Evolutionary conservation across 2,888 invertebrate species (phyloP).

Genomic region (Pocota personata): DNA sequence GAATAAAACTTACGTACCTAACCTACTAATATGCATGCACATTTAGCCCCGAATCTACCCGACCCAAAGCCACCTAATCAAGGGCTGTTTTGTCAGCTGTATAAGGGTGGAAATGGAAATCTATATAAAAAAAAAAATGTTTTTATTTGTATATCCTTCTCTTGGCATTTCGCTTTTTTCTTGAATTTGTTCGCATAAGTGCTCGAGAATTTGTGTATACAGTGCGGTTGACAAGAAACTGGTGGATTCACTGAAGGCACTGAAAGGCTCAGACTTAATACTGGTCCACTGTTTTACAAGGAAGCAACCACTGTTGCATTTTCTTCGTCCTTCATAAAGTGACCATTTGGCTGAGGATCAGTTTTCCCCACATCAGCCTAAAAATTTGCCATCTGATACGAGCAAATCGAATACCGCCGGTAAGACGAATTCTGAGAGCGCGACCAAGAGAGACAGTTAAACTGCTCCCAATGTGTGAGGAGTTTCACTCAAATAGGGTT

Average conservation of each 20-base stretch:
- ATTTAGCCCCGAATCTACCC: constrained; percentile 7
- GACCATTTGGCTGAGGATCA: no score
- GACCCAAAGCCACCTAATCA: constrained; percentile 4
- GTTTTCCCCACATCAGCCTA: no score
- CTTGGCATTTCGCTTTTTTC: not conserved
- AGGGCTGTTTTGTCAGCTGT: constrained; percentile 26
- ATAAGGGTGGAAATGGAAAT: constrained; percentile 13
- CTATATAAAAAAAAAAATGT: not conserved
- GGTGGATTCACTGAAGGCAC: not conserved
- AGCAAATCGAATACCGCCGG: no score
- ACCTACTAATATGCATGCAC: constrained; percentile 37
- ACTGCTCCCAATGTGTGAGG: no score
- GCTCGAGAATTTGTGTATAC: constrained; percentile 13
- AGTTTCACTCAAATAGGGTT: no score
- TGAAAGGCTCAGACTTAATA: no score
- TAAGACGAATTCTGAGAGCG: no score
- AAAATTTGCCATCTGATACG: no score
- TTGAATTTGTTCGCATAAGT: not conserved
- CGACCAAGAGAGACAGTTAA: no score
- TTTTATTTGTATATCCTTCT: constrained; percentile 8
- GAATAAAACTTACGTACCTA: constrained; percentile 3
- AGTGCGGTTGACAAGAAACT: constrained; percentile 17
- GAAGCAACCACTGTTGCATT: no score
- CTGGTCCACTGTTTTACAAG: no score
- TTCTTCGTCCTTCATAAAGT: no score